Conservation (phyloP, 2,888 invertebrate species). For the Xestobium rufovillosum region DNA sequence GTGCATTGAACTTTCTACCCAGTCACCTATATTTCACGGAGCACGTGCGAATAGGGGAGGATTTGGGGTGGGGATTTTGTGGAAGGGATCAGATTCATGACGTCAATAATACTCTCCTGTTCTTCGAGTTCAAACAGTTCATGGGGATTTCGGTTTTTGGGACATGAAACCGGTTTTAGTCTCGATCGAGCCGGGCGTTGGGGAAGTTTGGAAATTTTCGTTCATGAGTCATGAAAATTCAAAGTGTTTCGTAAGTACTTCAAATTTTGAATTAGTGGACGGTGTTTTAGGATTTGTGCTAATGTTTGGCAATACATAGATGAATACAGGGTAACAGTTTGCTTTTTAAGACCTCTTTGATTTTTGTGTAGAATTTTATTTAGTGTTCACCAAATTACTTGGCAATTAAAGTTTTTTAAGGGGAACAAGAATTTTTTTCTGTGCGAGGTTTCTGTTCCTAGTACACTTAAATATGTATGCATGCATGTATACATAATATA, state of each 20-base stretch:
- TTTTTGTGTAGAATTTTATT: no score
- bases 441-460: no score
- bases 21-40: conserved; percentile 33
- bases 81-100: conserved; percentile 26
- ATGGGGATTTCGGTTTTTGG: no score
- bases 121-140: background rate
- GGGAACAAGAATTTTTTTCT: no score
- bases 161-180: no score
- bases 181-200: background rate
- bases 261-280: background rate
- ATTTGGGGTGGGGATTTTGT: conserved; percentile 15
- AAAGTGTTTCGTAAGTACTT: background rate
- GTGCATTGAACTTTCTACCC: conserved; percentile 33
- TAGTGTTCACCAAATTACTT: no score
- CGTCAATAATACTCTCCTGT: conserved; percentile 28
- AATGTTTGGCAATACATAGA: background rate
- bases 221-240: background rate
- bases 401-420: no score
- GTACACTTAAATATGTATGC: no score
- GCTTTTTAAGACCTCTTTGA: no score
- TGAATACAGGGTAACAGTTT: conserved; percentile 4
- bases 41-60: conserved; percentile 24
- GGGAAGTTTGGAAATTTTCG: background rate
- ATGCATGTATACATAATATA: no score
- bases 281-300: background rate